A percentile compares a stretch with the other conserved stretches of the same genome.
These are phyloP conservation scores for Hirtodrosophila alboralis DNA, from an alignment of 2,888 invertebrate genomes.

Conservation along the genomic window DNA sequence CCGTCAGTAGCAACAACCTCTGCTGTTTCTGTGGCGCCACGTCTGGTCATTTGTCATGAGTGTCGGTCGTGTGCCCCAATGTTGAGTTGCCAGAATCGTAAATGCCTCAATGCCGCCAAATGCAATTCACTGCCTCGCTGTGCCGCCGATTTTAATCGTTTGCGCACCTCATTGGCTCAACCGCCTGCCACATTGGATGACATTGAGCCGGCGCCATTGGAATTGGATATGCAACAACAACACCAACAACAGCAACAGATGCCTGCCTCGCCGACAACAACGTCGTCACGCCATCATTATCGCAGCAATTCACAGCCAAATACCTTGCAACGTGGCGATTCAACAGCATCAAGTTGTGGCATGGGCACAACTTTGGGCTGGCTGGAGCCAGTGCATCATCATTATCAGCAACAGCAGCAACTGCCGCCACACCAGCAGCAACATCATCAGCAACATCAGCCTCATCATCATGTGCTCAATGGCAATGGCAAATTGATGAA, in stretches of 20 bases:
- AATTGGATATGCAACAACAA: constrained; percentile 33
- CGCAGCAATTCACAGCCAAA: constrained; percentile 84
- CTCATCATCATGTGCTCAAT: constrained; percentile 47
- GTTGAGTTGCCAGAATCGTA: constrained; percentile 83
- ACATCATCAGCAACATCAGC: constrained; percentile 58
- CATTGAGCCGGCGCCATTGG: constrained; percentile 76
- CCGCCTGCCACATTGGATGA: constrained; percentile 80
- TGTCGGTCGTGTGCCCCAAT: constrained; percentile 83
- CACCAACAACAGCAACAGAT: constrained; percentile 9
- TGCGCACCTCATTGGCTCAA: constrained; percentile 81
- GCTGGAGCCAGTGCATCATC: constrained; percentile 53
- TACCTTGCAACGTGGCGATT: constrained; percentile 83
- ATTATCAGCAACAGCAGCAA: too few relatives aligned
- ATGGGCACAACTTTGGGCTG: constrained; percentile 43
- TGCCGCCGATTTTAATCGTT: constrained; percentile 83
- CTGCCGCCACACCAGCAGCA: too few relatives aligned
- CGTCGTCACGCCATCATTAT: constrained; percentile 66
- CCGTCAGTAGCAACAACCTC: constrained; percentile 32
- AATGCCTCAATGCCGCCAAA: constrained; percentile 84
- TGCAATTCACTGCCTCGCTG: constrained; percentile 85
- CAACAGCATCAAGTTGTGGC: constrained; percentile 73
- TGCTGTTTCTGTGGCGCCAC: constrained; percentile 40
- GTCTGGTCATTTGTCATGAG: constrained; percentile 82
- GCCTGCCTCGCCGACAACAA: constrained; percentile 50
- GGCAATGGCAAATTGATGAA: constrained; percentile 81